Evolutionary conservation across 2,888 invertebrate genomes (phyloP), one percentile per base, ranked within the genome.

Genomic region (Leptinotarsa juncta): DNA sequence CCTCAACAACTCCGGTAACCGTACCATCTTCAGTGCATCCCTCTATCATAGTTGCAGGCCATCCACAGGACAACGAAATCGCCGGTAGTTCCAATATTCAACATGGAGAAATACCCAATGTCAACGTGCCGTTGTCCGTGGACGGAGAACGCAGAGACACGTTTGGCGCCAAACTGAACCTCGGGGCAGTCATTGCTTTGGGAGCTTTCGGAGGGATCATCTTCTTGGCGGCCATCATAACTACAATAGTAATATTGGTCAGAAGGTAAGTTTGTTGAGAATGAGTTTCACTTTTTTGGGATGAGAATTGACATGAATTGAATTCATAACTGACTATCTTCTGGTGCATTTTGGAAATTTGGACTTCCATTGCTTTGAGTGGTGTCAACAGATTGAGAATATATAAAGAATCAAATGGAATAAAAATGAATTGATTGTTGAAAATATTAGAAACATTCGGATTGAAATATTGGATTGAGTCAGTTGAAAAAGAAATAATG

Each of bases 201-300:
- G 96, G 95, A 3, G 95, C 96, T 12, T 96, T 97, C 86, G 97
- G 96, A n/a, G 96, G 94, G 12, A 94, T 97, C 82, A 95, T 97
- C 10, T 95, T 97, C 86, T 90, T 97, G 67, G 94, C 96, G 14
- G 96, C 96, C 42, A 94, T 97, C 78, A 94, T 96, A 80, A 96
- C 96, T 2, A 96, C 96, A 5, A 93, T 96, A 79, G 94, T 97
- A 75, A 95, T 97, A 75, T 90, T 97, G 80, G 93, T 97, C 70
- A 90, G 95, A 89, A 96, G 96, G 97, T 97, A 89, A 90, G 89
- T 84, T 42, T 71, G 60, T 71, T 67, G 71, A 60, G 48, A 53
- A 4, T 71, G 16, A 18, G 14, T 67, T 26, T 66, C 72, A 53
- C 68, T 67, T 55, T 73, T 67, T 23, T 3, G 10, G 42, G 7